A percentile compares a stretch with the other conserved stretches of the same genome.
Conservation (phyloP, 2,113 vertebrate species). For the Vimba vimba region DNA sequence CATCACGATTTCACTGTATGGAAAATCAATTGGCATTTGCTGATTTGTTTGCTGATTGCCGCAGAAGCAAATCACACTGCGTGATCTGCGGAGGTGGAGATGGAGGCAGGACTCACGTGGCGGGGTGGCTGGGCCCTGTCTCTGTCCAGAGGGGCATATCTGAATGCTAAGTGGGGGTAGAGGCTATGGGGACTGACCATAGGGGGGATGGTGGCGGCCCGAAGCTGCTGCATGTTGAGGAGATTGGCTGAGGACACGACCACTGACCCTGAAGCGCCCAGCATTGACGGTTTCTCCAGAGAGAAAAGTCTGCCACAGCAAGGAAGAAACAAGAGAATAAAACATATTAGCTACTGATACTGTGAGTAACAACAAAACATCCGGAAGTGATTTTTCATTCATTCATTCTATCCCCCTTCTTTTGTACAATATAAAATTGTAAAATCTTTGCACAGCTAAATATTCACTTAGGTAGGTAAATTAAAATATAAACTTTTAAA, state of each 20-base stretch:
- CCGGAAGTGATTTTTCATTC: not conserved
- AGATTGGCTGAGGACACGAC: conserved; percentile 87
- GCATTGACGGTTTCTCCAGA: conserved; percentile 89
- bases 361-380: not conserved
- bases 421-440: not conserved
- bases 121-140: conserved; percentile 47
- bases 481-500: not conserved
- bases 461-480: not conserved
- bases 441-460: not conserved
- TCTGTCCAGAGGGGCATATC: conserved; percentile 52
- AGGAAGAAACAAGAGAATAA: not conserved
- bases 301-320: conserved; percentile 72
- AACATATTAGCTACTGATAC: conserved; percentile 1
- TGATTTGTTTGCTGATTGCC: conserved; percentile 25
- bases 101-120: conserved; percentile 57
- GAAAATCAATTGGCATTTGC: conserved; percentile 33
- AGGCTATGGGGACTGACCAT: conserved; percentile 82
- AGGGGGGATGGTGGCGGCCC: conserved; percentile 91
- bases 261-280: conserved; percentile 83
- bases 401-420: not conserved
- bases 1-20: conserved; percentile 7
- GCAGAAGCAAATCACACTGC: conserved; percentile 28
- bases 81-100: conserved; percentile 19
- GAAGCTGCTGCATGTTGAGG: conserved; percentile 91
- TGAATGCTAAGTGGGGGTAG: conserved; percentile 53